Evolutionary conservation across 2,113 vertebrate species (phyloP), one percentile per base, ranked within the genome.

Genomic region (Cervus canadensis): DNA sequence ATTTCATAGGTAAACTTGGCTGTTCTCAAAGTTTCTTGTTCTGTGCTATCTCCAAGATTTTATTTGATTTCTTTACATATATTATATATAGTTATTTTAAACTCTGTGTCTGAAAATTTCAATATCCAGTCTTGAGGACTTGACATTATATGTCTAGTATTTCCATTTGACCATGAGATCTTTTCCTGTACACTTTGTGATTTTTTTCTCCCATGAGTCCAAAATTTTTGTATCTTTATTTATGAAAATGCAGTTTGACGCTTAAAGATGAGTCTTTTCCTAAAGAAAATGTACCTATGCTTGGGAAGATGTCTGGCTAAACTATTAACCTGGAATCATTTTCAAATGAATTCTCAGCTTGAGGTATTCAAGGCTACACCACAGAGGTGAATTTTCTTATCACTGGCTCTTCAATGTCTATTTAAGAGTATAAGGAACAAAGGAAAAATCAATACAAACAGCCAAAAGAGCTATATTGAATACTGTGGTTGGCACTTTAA

Each of bases 361-460:
- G 28, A 88, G 26, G 16, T 87, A 87, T 79, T 45, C 57, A 83
- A 84, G 36, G 8, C 28, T 92, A 19, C 7, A 8, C 4, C n/a
- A 50, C 33, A 84, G 57, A 89, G 52, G 26, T 43, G 25, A 95
- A 81, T 86, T 89, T 92, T 91, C 48, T 91, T n/a, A 74, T 92
- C 23, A 26, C 48, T 94, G 52, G 1, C 7, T 96, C 36, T 57
- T 62, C 57, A 74, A 3, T 71, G 50, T 95, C 64, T 78, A 81
- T 33, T 91, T 56, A 81, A 74, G 15, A 74, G 52, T 21, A 4
- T 36, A 62, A n/a, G n/a, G 26, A 82, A 30, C 10, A 81, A 91
- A 94, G 59, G 30, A 86, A 89, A 95, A 95, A 89, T 94, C 48
- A 97, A 40, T 82, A 74, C 5, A 91, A 95, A 82, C 25, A 87